phyloP scores from a whole-genome alignment of 2,113 vertebrate genomes.

The Phaethornis superciliosus region DNA sequence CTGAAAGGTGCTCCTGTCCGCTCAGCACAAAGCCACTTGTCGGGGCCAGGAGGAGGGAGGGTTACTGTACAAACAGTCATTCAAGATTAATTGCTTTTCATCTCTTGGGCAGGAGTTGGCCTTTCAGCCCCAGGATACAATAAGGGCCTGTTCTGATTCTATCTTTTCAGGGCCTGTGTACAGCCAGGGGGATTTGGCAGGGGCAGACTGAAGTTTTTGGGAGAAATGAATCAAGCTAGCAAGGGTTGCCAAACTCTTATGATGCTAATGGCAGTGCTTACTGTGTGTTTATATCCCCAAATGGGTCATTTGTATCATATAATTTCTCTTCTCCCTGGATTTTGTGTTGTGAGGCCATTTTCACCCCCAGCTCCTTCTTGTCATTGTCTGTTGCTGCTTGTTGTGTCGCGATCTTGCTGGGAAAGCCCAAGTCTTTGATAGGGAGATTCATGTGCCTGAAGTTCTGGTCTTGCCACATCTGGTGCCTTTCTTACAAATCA shows the following conservation, averaged over 20 bases:
- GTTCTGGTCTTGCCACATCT: neutral
- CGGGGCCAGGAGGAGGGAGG: constrained; percentile 38
- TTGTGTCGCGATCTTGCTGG: neutral
- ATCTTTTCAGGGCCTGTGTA: neutral
- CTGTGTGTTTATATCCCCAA: neutral
- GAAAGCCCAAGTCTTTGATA: neutral
- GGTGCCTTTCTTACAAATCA: constrained; percentile 19
- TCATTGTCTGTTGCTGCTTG: neutral
- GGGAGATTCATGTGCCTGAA: neutral
- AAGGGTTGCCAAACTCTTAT: neutral
- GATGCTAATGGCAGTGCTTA: neutral
- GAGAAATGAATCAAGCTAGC: neutral
- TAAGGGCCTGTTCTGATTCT: constrained; percentile 45
- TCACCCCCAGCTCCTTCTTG: neutral
- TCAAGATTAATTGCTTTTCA: constrained; percentile 69
- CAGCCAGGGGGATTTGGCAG: constrained; percentile 3
- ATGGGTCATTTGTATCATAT: neutral
- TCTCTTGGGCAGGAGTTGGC: constrained; percentile 17
- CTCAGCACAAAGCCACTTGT: constrained; percentile 34
- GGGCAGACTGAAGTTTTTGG: neutral
- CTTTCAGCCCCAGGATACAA: constrained; percentile 52
- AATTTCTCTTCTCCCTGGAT: neutral
- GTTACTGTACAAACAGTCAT: constrained; percentile 54
- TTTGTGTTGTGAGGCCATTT: neutral
- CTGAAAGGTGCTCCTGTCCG: constrained; percentile 50